Conservation (phyloP, 2,888 invertebrate genomes). For the Thalpophila matura region DNA sequence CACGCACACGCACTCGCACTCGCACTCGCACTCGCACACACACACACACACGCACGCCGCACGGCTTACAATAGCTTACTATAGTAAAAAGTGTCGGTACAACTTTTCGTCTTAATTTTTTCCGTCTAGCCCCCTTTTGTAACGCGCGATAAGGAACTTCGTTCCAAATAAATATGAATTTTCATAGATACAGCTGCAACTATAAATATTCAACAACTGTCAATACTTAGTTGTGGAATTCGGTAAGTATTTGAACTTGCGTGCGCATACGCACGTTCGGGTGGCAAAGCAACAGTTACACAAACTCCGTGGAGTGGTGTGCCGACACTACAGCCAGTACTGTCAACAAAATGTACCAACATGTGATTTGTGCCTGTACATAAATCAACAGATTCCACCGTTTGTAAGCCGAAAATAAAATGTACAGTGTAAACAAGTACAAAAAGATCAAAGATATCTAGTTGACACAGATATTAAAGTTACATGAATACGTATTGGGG, state of each 20-base stretch:
- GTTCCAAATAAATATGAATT: no score
- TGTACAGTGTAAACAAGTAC: constrained; percentile 21
- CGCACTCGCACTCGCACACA: no score
- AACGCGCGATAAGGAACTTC: no score
- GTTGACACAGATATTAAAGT: constrained; percentile 46
- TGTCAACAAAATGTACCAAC: constrained; percentile 57
- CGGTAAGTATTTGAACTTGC: constrained; percentile 49
- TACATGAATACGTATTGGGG: no score
- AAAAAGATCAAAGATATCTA: constrained; percentile 36
- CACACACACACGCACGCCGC: no score
- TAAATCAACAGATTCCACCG: constrained; percentile 63
- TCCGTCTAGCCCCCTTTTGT: no score
- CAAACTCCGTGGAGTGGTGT: constrained; percentile 60
- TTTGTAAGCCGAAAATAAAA: constrained; percentile 34
- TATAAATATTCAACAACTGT: constrained; percentile 35
- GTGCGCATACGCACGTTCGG: constrained; percentile 61
- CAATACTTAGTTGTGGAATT: constrained; percentile 50
- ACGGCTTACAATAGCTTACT: no score
- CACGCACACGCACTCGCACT: no score
- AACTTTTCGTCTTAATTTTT: no score
- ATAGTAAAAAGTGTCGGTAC: no score
- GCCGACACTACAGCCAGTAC: constrained; percentile 46
- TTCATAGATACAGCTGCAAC: background rate
- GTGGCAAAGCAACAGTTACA: constrained; percentile 65
- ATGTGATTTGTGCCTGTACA: constrained; percentile 56